Conservation (phyloP, 2,888 invertebrate genomes). For the Thecophora atra region DNA sequence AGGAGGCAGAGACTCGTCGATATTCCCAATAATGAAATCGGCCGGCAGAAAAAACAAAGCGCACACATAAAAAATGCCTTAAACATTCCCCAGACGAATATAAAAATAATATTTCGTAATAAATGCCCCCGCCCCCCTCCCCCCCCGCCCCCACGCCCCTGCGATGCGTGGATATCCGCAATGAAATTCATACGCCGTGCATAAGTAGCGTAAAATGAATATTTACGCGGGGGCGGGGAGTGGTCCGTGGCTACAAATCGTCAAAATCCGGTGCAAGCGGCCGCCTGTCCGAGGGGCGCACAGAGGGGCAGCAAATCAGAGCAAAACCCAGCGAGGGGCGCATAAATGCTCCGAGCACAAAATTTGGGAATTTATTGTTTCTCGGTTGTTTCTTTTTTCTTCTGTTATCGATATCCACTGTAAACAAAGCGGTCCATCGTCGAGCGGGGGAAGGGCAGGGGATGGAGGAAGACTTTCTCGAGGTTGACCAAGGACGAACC, state of each 20-base stretch:
- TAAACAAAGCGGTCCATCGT: slow-evolving; percentile 3
- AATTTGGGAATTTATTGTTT: slow-evolving; percentile 30
- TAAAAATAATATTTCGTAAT: slow-evolving; percentile 43
- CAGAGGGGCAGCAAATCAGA: not conserved
- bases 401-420: not conserved
- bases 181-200: slow-evolving; percentile 51
- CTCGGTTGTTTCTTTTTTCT: not conserved
- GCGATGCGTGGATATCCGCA: slow-evolving; percentile 37
- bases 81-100: slow-evolving; percentile 42
- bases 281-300: not conserved
- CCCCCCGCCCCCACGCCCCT: slow-evolving; percentile 32
- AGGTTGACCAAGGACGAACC: not conserved
- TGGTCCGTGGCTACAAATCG: slow-evolving; percentile 20
- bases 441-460: not conserved
- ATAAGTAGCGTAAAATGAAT: slow-evolving; percentile 55
- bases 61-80: slow-evolving; percentile 8
- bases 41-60: not conserved
- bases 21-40: not conserved
- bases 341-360: slow-evolving; percentile 9
- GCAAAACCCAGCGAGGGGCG: not conserved
- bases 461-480: too few species aligned
- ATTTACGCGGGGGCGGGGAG: slow-evolving; percentile 41
- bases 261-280: slow-evolving; percentile 26
- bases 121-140: slow-evolving; percentile 38
- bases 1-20: not conserved